Percentiles rank a stretch among this genome's conserved stretches.
phyloP scores from a whole-genome alignment of 2,797 vertebrate genomes.

The Geotrypetes seraphini region DNA sequence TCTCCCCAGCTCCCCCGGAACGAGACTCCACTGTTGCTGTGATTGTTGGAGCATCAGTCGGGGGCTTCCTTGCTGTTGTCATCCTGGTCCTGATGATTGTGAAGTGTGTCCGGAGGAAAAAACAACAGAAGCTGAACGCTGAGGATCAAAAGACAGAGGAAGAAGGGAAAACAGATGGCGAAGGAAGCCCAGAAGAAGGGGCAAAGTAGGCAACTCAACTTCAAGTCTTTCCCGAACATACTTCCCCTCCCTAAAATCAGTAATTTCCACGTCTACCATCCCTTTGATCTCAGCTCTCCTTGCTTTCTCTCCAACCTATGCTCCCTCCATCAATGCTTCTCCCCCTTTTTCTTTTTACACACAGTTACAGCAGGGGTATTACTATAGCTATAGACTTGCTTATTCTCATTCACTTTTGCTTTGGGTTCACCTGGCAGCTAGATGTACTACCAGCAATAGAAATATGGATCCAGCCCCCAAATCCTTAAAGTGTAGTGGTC shows the following conservation, averaged over 20 bases:
- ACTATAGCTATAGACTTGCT: no score
- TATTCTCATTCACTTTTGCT: no score
- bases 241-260: slow-evolving; percentile 8
- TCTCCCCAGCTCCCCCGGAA: slow-evolving; percentile 63
- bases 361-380: no score
- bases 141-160: slow-evolving; percentile 95
- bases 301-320: background rate
- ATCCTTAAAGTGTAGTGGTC: no score
- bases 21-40: slow-evolving; percentile 89
- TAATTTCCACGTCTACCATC: no score
- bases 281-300: slow-evolving; percentile 1
- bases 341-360: no score
- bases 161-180: slow-evolving; percentile 84
- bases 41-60: slow-evolving; percentile 85
- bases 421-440: no score
- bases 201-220: slow-evolving; percentile 65
- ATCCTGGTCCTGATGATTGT: slow-evolving; percentile 90
- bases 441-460: no score
- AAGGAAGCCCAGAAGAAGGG: slow-evolving; percentile 78
- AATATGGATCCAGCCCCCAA: no score
- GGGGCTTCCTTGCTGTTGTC: slow-evolving; percentile 82
- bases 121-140: slow-evolving; percentile 82
- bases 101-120: slow-evolving; percentile 87
- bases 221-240: slow-evolving; percentile 16
- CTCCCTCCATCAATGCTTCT: slow-evolving; percentile 16